Percentiles rank a stretch among this genome's conserved stretches.
Evolutionary conservation across 2,797 vertebrate species (phyloP).

Genomic region (Helostoma temminkii): DNA sequence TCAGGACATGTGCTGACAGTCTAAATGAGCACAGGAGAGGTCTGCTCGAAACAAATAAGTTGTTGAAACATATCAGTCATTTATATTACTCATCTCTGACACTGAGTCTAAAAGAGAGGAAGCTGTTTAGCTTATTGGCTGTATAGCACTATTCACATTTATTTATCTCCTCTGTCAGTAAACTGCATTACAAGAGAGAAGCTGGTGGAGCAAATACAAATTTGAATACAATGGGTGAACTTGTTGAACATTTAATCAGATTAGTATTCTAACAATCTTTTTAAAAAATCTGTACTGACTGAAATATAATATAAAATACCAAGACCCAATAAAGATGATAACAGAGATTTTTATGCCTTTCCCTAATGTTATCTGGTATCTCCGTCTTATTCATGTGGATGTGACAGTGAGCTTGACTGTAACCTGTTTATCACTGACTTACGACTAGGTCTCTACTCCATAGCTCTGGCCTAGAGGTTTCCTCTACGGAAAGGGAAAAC

Average conservation of each 20-base stretch:
- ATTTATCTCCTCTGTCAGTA: neutral
- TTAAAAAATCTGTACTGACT: too few species aligned
- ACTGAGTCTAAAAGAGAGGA: neutral
- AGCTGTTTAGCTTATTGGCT: neutral
- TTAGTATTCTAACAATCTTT: too few species aligned
- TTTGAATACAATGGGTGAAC: too few species aligned
- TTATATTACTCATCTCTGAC: slow-evolving; percentile 17
- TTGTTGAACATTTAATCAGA: too few species aligned
- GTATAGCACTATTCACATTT: neutral
- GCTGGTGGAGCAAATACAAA: neutral
- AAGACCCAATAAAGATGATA: neutral
- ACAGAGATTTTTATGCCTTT: rapidly evolving
- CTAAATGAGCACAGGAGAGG: slow-evolving; percentile 5
- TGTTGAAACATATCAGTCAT: slow-evolving; percentile 16
- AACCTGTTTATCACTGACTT: slow-evolving; percentile 17
- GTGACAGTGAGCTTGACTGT: neutral
- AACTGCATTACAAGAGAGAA: neutral
- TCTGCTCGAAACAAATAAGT: slow-evolving; percentile 20
- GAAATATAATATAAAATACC: neutral
- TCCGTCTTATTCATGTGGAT: neutral
- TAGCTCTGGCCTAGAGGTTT: slow-evolving; percentile 66
- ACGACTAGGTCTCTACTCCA: neutral
- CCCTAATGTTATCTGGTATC: neutral
- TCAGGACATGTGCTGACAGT: slow-evolving; percentile 31
- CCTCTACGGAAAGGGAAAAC: slow-evolving; percentile 50